Conservation (phyloP, 2,888 invertebrate genomes). For the Catocala sponsa region DNA sequence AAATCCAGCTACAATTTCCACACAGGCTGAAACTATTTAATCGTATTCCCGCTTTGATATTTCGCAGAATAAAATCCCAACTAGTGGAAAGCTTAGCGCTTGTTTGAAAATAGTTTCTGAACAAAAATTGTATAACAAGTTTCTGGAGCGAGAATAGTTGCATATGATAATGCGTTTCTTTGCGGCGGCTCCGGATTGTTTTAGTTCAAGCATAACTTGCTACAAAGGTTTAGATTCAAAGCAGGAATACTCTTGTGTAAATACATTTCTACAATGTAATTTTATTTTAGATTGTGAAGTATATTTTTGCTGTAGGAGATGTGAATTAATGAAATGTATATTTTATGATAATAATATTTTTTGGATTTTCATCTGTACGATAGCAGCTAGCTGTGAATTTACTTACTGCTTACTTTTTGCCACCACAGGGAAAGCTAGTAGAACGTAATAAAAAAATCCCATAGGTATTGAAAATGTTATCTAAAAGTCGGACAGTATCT, state of each 20-base stretch:
- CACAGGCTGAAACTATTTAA: slow-evolving; percentile 39
- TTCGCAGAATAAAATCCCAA: slow-evolving; percentile 38
- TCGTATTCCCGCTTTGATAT: slow-evolving; percentile 47
- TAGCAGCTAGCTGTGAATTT: no score
- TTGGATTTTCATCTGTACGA: no score
- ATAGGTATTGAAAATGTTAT: no score
- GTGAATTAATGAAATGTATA: no score
- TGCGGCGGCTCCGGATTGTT: slow-evolving; percentile 43
- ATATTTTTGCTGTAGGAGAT: no score
- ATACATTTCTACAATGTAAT: slow-evolving; percentile 22
- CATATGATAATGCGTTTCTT: slow-evolving; percentile 52
- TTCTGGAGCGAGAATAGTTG: slow-evolving; percentile 41
- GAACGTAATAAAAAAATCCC: no score
- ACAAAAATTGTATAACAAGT: slow-evolving; percentile 54
- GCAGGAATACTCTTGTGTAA: slow-evolving; percentile 31
- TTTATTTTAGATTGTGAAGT: slow-evolving; percentile 12
- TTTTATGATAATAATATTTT: no score
- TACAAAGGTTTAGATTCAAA: slow-evolving; percentile 39
- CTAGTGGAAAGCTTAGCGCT: slow-evolving; percentile 45
- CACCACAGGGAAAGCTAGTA: no score
- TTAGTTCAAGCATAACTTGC: slow-evolving; percentile 39
- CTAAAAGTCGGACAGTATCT: neutral
- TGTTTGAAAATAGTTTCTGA: slow-evolving; percentile 50
- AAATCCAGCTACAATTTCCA: slow-evolving; percentile 24
- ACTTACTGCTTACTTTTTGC: no score